phyloP scores from a whole-genome alignment of 2,113 vertebrate genomes.

The Peromyscus polionotus region DNA sequence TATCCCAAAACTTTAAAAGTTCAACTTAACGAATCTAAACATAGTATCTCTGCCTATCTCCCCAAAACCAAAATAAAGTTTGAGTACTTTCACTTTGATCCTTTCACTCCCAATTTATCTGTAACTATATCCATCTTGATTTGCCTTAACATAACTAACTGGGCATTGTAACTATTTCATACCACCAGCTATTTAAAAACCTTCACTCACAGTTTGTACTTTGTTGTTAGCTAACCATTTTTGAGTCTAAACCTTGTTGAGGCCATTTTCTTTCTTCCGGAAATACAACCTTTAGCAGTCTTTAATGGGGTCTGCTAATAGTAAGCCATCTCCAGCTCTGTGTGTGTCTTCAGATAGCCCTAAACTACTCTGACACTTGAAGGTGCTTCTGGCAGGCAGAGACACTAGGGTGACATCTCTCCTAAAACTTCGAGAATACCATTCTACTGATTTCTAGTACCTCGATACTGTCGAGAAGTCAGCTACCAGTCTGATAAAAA shows the following conservation, averaged over 20 bases:
- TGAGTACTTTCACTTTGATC: background rate
- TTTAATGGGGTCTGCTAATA: background rate
- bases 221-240: background rate
- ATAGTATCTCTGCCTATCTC: background rate
- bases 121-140: background rate
- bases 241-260: background rate
- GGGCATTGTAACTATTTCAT: background rate
- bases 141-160: background rate
- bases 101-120: background rate
- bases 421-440: background rate
- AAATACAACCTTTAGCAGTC: background rate
- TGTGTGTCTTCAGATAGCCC: background rate
- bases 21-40: background rate
- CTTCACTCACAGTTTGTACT: background rate
- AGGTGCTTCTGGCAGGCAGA: background rate
- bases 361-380: background rate
- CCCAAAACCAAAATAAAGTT: background rate
- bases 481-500: background rate
- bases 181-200: background rate
- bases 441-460: background rate
- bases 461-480: background rate
- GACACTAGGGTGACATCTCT: background rate
- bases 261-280: background rate
- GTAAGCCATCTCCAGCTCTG: background rate
- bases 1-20: background rate